A percentile compares a stretch with the other conserved stretches of the same genome.
Conservation (phyloP, 2,113 vertebrate species). For the Miniopterus natalensis region DNA sequence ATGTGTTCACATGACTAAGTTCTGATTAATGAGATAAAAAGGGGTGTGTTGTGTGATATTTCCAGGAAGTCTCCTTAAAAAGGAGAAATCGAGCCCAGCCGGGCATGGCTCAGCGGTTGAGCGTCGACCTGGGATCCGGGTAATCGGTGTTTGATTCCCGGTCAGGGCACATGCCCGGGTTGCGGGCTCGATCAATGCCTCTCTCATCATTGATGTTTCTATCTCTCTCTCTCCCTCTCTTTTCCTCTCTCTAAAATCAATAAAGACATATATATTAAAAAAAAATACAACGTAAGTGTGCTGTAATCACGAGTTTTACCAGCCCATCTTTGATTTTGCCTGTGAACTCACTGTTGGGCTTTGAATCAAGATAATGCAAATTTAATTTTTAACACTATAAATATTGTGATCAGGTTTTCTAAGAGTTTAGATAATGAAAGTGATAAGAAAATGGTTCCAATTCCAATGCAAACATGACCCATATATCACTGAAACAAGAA, state of each 20-base stretch:
- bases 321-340: not conserved
- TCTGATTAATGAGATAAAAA: constrained; percentile 32
- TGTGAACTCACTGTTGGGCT: not conserved
- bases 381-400: constrained; percentile 21
- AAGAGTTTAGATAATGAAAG: constrained; percentile 11
- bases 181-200: too few species aligned
- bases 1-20: not conserved
- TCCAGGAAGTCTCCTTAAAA: not conserved
- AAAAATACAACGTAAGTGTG: not conserved
- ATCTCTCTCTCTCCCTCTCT: too few species aligned
- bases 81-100: not conserved
- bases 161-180: too few species aligned
- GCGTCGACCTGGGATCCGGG: too few species aligned
- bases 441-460: not conserved
- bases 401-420: not conserved
- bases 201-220: too few species aligned
- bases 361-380: not conserved
- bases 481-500: not conserved
- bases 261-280: too few species aligned
- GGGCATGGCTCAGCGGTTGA: too few species aligned
- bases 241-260: too few species aligned
- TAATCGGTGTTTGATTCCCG: too few species aligned
- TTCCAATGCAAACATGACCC: not conserved
- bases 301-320: not conserved
- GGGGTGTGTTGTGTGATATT: not conserved